Base-by-base conservation (phyloP, 2,797 vertebrate genomes). In the Babyrousa celebensis region DNA sequence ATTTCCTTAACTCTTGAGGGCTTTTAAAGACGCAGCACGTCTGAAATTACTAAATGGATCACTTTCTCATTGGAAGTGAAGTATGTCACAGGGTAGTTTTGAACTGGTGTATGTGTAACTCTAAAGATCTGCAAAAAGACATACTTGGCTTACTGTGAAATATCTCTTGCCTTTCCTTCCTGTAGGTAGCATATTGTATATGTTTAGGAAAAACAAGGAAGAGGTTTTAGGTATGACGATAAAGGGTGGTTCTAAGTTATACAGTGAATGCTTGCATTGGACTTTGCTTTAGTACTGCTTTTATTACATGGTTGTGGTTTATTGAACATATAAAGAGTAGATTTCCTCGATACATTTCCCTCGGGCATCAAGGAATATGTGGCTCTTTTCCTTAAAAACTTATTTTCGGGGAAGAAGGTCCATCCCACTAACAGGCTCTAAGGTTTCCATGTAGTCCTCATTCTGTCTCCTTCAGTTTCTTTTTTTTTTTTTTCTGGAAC, bases 1-100 rank as follows among this genome's bases (percentile, higher is more conserved):
- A 97, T 95, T 98, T 98, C 95, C 97, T 98, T 97, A 97, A 98
- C 96, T 86, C 85, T 97, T 87, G 97, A 98, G 96, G 79, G 21
- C 72, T 96, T 98, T 98, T 96, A 97, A 98, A 98, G 97, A 97
- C 95, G 97, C 92, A 96, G 95, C 54, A 92, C 71, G 72, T 98
- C 97, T 94, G 96, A 98, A 98, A 96, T 82, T 88, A 96, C 96
- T 96, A 96, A 93, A 96, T 96, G 96, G 96, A 83, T 97, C 96
- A 86, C 88, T 97, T 85, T 90, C 79, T 98, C 71, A 4, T 86
- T 96, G 95, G 83, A 95, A 97, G 78, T 97, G 92, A 97, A 98
- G 67, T 90, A 40, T 56, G 62, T 82, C 56, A 96, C 89, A 4
- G 36, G 95, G 77, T 14, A 0, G 65, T 94, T 95, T 92, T 87